Evolutionary conservation across 2,888 invertebrate species (phyloP), one percentile per base, ranked within the genome.

Genomic region (Adelphocoris suturalis): DNA sequence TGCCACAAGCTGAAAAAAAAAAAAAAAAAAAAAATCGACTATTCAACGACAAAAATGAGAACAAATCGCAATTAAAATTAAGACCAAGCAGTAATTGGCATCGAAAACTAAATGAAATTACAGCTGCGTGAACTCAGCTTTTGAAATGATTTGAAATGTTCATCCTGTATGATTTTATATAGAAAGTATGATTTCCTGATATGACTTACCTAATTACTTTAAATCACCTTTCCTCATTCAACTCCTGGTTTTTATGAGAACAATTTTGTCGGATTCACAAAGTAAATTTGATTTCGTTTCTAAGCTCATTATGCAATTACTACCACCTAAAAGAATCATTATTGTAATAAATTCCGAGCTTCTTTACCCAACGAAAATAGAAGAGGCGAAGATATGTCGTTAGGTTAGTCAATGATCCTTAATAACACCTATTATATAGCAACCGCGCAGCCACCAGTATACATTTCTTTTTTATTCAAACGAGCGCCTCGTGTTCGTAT

Each of bases 391-490:
- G 68, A 68, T 68, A 68, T 19, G 68, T 68, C 68, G 68, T 23
- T 9, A 68, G 23, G 68, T 68, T 27, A 2, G 9, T 27, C 68
- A 68, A 68, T 68, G 19, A 23, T 23, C 19, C 19, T 23, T 68
- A 68, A 68, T 68, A 68, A 68, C 68, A 68, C 68, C 68, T 19
- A 68, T 68, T 68, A 68, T n/a, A n/a, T 7, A 19, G 68, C 23
- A 68, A 23, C 23, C 19, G 68, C 2, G 68, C 52, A 23, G 68
- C 68, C 23, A 68, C 68, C 23, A 23, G 68, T 68, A 37, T 37
- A 37, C 37, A 4, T 37, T 68, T 23, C 19, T 3, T 61, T 19
- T 61, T 61, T n/a, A 4, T 61, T 68, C 68, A 68, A 68, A 68
- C 68, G 23, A 68, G 19, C 11, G 68, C 9, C 68, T 27, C 68